phyloP scores from a whole-genome alignment of 1,140 invertebrate genomes.

The Caenorhabditis latens region DNA sequence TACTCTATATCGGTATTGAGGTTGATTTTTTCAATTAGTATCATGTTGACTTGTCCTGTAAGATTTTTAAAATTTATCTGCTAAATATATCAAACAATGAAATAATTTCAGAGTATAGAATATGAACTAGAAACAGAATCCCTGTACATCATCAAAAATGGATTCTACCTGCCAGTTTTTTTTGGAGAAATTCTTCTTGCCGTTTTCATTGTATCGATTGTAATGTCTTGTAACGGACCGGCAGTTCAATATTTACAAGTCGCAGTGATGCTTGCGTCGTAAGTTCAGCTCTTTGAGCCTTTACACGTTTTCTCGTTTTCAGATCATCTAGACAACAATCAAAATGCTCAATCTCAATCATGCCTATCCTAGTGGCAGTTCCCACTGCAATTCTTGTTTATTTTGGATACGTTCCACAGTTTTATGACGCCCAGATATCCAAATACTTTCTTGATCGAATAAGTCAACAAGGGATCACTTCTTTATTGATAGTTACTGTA shows the following conservation, averaged over 20 bases:
- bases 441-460: too few relatives aligned
- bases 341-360: not conserved
- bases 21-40: not conserved
- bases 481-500: too few relatives aligned
- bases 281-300: not conserved
- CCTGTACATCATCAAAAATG: not conserved
- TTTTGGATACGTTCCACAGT: too few relatives aligned
- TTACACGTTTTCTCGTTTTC: not conserved
- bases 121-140: not conserved
- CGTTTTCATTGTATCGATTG: not conserved
- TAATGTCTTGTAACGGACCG: not conserved
- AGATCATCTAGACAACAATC: not conserved
- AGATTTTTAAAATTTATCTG: not conserved
- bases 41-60: not conserved
- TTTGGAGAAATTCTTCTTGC: not conserved
- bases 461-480: too few relatives aligned
- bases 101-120: not conserved
- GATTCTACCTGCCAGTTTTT: not conserved
- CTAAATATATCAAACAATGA: too few relatives aligned
- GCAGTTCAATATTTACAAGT: slow-evolving; percentile 10
- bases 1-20: not conserved
- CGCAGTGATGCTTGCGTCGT: not conserved
- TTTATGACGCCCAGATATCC: too few relatives aligned
- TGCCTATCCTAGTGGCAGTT: too few relatives aligned
- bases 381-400: too few relatives aligned